Conservation (phyloP, 2,113 vertebrate genomes). For the Xyrauchen texanus region DNA sequence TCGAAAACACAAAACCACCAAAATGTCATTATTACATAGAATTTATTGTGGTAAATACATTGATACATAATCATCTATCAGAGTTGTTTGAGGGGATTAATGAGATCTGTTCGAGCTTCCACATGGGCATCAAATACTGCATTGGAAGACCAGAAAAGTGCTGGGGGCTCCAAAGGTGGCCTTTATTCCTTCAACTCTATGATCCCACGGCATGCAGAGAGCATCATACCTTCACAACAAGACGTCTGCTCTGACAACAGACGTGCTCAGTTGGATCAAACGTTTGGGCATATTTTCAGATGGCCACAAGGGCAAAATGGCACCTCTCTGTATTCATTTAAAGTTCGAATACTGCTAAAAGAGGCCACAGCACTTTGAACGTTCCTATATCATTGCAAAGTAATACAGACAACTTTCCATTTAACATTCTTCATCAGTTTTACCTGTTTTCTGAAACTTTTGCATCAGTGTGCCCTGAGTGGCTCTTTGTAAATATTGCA, state of each 20-base stretch:
- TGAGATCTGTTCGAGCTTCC: neutral
- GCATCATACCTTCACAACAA: constrained; percentile 7
- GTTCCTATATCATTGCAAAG: too few species aligned
- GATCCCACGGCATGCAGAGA: neutral
- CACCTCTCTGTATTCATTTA: too few species aligned
- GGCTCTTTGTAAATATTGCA: constrained; percentile 22
- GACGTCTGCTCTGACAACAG: neutral
- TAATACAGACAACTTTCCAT: too few species aligned
- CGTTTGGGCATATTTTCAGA: neutral
- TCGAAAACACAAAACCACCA: neutral
- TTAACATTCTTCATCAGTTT: too few species aligned
- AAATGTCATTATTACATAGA: constrained; percentile 8
- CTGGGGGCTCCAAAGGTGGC: constrained; percentile 1
- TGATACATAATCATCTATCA: constrained; percentile 22
- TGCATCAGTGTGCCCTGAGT: neutral
- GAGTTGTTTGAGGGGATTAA: constrained; percentile 11
- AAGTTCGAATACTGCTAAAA: neutral
- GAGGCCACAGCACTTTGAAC: too few species aligned
- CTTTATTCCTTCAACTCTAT: neutral
- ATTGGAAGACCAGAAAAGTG: constrained; percentile 32
- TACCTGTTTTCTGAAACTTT: neutral
- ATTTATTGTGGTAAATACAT: constrained; percentile 41
- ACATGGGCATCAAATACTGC: constrained; percentile 26
- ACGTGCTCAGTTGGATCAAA: neutral
- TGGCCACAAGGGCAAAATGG: neutral